Evolutionary conservation across 2,888 invertebrate species (phyloP).

Genomic region (Dexiosoma caninum): DNA sequence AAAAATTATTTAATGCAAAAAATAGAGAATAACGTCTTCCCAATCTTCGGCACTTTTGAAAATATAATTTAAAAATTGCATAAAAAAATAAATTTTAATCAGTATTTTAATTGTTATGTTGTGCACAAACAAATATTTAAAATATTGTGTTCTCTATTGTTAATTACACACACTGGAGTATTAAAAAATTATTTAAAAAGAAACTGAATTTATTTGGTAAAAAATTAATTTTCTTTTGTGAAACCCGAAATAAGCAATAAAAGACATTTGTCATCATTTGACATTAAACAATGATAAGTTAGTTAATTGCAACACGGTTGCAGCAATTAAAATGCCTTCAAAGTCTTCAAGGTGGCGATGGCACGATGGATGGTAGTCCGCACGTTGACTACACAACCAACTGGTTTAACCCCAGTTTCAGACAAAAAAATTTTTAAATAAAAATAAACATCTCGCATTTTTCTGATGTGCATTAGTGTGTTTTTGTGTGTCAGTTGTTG

Average conservation of each 20-base stretch:
- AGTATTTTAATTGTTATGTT: neutral
- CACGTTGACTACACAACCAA: too few relatives aligned
- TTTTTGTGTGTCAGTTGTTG: too few relatives aligned
- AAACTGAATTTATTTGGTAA: neutral
- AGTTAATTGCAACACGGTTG: neutral
- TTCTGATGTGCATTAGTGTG: too few relatives aligned
- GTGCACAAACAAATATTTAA: neutral
- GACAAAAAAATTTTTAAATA: too few relatives aligned
- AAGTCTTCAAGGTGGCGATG: neutral
- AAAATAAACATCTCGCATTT: too few relatives aligned
- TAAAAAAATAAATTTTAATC: neutral
- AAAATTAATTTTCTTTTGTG: neutral
- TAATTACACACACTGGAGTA: too few relatives aligned
- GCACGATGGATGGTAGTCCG: too few relatives aligned
- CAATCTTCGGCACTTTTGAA: neutral
- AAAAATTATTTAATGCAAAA: constrained; percentile 3
- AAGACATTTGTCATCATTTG: neutral
- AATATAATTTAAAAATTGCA: neutral
- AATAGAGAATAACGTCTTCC: too few relatives aligned
- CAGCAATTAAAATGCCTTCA: constrained; percentile 18
- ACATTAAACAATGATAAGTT: neutral
- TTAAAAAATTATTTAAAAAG: neutral
- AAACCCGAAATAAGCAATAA: neutral
- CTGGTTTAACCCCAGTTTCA: too few relatives aligned
- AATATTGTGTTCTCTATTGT: too few relatives aligned